Conservation (phyloP, 2,113 vertebrate genomes). For the Chlamydotis undulata region DNA sequence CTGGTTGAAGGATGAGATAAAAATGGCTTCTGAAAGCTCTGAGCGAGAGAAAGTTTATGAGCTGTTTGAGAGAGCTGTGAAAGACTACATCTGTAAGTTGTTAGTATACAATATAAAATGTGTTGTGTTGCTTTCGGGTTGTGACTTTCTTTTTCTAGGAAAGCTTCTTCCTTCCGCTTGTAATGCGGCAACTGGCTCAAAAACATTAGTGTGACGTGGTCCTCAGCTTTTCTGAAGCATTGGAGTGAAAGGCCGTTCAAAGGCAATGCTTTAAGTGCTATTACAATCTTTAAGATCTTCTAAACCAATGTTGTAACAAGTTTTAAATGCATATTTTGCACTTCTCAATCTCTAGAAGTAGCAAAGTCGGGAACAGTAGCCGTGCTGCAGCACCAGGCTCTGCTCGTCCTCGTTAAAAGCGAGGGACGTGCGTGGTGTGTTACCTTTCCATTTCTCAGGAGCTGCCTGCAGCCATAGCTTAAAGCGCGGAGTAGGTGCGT, state of each 20-base stretch:
- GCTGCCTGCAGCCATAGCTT: background rate
- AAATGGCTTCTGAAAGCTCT: constrained; percentile 80
- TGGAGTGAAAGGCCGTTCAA: background rate
- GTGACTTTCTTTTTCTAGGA: background rate
- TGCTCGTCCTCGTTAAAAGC: background rate
- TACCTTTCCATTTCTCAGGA: background rate
- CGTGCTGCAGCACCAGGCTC: background rate
- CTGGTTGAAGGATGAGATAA: constrained; percentile 96
- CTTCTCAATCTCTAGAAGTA: background rate
- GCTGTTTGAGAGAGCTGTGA: constrained; percentile 90
- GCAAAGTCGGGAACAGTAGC: background rate
- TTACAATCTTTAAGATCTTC: background rate
- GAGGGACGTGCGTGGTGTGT: background rate
- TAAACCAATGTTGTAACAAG: background rate
- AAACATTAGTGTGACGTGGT: background rate
- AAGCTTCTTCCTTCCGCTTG: background rate
- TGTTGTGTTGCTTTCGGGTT: background rate
- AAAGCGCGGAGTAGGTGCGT: background rate
- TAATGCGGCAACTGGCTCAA: background rate
- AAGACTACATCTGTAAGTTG: constrained; percentile 95
- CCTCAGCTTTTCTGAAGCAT: background rate
- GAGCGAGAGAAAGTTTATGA: constrained; percentile 90
- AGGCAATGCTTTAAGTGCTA: background rate
- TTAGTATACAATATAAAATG: fast-evolving
- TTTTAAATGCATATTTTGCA: fast-evolving